A percentile compares a stretch with the other conserved stretches of the same genome.
Conservation (phyloP, 2,888 invertebrate genomes). For the Apocheima hispidaria region DNA sequence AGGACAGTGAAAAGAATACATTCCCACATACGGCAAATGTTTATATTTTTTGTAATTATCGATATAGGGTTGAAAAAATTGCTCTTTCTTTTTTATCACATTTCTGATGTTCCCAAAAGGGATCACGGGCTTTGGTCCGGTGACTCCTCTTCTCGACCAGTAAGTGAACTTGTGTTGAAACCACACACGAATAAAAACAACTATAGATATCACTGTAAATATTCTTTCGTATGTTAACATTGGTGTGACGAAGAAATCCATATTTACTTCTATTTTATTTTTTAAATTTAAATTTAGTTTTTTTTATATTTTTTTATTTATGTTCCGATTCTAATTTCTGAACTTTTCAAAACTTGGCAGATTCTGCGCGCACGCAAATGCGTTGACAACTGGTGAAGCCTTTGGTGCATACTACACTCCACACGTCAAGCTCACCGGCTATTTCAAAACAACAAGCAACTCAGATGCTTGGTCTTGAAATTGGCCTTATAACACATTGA, state of each 20-base stretch:
- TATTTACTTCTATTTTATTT: constrained; percentile 28
- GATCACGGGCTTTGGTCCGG: constrained; percentile 84
- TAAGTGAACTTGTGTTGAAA: constrained; percentile 81
- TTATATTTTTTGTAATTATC: constrained; percentile 86
- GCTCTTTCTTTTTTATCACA: constrained; percentile 82
- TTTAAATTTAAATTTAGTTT: constrained; percentile 1
- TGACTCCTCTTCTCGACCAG: constrained; percentile 87
- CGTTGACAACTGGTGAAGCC: constrained; percentile 19
- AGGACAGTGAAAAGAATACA: constrained; percentile 87
- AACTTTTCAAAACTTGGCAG: background rate
- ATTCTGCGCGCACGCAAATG: constrained; percentile 13
- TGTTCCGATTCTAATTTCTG: background rate
- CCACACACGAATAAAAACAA: constrained; percentile 62
- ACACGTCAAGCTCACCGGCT: constrained; percentile 20
- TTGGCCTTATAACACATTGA: constrained; percentile 25
- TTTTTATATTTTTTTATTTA: constrained; percentile 19
- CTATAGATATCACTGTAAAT: constrained; percentile 49
- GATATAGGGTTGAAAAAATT: constrained; percentile 87
- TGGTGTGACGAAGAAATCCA: constrained; percentile 45
- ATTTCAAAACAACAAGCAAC: constrained; percentile 31
- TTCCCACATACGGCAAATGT: constrained; percentile 82
- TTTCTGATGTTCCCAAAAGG: constrained; percentile 88
- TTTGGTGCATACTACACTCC: constrained; percentile 22
- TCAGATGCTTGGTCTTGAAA: constrained; percentile 27
- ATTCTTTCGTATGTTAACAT: constrained; percentile 52